phyloP scores from a whole-genome alignment of 53 echinoderm and acorn worm genomes.

The Paracentrotus lividus region DNA sequence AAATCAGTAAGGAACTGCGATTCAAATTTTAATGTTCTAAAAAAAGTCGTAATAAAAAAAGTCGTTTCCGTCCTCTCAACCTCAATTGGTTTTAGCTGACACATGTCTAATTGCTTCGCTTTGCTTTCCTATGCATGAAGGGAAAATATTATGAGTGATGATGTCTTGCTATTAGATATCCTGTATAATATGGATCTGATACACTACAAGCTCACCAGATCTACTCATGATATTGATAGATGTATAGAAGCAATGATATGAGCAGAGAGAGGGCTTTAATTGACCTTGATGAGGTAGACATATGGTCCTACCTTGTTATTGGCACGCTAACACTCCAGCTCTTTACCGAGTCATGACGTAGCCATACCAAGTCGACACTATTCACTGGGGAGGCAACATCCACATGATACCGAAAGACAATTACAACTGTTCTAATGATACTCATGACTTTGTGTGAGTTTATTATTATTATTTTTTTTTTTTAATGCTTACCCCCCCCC shows the following conservation, averaged over 20 bases:
- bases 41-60: neutral
- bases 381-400: too few relatives aligned
- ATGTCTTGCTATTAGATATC: neutral
- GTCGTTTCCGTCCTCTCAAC: neutral
- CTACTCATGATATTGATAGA: neutral
- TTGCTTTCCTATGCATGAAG: neutral
- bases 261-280: constrained; percentile 20
- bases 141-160: neutral
- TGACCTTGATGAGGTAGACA: constrained; percentile 25
- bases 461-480: too few relatives aligned
- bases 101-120: neutral
- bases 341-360: neutral
- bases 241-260: neutral
- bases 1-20: neutral
- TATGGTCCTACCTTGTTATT: constrained; percentile 51
- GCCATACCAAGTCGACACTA: constrained; percentile 3
- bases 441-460: too few relatives aligned
- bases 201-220: neutral
- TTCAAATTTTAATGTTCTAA: neutral
- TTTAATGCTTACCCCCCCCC: too few relatives aligned
- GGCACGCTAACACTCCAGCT: neutral
- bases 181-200: neutral
- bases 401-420: too few relatives aligned
- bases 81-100: neutral
- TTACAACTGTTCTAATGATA: too few relatives aligned